Conservation (phyloP, 2,888 invertebrate genomes). For the Anaspis maculata region DNA sequence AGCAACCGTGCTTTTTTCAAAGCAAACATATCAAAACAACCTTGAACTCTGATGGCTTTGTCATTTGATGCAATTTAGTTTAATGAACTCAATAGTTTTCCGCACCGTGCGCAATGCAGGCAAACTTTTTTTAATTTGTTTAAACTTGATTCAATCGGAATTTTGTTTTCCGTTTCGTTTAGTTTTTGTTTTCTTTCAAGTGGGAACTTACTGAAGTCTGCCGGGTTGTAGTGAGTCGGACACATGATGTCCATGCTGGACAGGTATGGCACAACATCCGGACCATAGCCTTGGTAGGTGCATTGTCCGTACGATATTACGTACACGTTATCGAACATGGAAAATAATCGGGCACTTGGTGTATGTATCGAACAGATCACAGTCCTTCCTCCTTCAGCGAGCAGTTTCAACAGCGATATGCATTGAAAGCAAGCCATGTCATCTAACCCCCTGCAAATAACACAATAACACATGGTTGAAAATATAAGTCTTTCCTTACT, state of each 20-base stretch:
- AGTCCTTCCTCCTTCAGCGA: conserved; percentile 81
- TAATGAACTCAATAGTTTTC: too few relatives aligned
- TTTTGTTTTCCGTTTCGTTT: too few relatives aligned
- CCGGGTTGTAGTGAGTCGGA: conserved; percentile 90
- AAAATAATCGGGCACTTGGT: conserved; percentile 88
- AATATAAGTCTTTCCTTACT: too few relatives aligned
- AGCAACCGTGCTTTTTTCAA: too few relatives aligned
- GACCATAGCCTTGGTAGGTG: conserved; percentile 75
- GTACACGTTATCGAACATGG: conserved; percentile 86
- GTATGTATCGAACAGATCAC: conserved; percentile 93
- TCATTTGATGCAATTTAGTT: too few relatives aligned
- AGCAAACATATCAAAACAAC: too few relatives aligned
- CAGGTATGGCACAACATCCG: conserved; percentile 75
- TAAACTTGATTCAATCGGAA: too few relatives aligned
- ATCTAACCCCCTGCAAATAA: conserved; percentile 70
- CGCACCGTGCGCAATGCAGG: too few relatives aligned
- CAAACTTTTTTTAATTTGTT: too few relatives aligned
- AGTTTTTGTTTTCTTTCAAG: too few relatives aligned
- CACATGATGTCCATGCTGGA: conserved; percentile 69
- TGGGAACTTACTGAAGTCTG: conserved; percentile 78
- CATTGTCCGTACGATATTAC: conserved; percentile 84
- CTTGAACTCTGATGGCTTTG: too few relatives aligned
- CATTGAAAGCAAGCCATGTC: conserved; percentile 87
- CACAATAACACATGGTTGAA: too few relatives aligned
- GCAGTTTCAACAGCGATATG: conserved; percentile 70